phyloP scores from a whole-genome alignment of 2,113 vertebrate genomes.

The Oplegnathus fasciatus region DNA sequence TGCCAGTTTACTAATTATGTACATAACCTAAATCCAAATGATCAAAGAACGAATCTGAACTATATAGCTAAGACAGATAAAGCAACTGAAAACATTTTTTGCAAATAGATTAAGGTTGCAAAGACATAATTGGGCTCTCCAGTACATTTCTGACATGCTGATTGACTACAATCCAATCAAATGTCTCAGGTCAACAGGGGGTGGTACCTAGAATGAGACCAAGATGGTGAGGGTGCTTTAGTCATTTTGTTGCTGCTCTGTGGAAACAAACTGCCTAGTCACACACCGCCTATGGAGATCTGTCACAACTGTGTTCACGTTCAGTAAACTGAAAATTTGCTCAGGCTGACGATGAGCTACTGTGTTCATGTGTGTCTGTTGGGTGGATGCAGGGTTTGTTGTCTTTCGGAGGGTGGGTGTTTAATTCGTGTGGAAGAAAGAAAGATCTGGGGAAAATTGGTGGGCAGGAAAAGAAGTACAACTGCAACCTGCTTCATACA shows the following conservation, averaged over 20 bases:
- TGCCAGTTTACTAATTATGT: neutral
- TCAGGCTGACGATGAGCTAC: neutral
- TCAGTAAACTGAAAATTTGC: neutral
- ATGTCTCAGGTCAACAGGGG: conserved; percentile 7
- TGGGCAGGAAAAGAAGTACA: neutral
- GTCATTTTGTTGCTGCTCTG: neutral
- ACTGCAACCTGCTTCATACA: neutral
- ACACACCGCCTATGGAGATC: neutral
- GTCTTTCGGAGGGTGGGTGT: neutral
- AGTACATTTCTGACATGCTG: conserved; percentile 3
- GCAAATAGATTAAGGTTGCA: neutral
- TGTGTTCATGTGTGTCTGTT: neutral
- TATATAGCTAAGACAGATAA: neutral
- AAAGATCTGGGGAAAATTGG: neutral
- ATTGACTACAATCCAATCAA: conserved; percentile 13
- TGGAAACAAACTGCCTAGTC: conserved; percentile 7
- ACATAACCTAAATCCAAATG: neutral
- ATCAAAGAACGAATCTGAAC: neutral
- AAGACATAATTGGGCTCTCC: conserved; percentile 6
- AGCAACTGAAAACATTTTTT: neutral
- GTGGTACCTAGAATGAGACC: conserved; percentile 3
- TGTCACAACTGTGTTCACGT: conserved; percentile 5
- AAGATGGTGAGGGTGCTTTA: neutral
- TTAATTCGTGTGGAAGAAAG: neutral
- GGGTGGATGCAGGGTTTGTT: neutral